Base-by-base conservation (phyloP, 2,888 invertebrate species). In the Lepidochrysops patricia region DNA sequence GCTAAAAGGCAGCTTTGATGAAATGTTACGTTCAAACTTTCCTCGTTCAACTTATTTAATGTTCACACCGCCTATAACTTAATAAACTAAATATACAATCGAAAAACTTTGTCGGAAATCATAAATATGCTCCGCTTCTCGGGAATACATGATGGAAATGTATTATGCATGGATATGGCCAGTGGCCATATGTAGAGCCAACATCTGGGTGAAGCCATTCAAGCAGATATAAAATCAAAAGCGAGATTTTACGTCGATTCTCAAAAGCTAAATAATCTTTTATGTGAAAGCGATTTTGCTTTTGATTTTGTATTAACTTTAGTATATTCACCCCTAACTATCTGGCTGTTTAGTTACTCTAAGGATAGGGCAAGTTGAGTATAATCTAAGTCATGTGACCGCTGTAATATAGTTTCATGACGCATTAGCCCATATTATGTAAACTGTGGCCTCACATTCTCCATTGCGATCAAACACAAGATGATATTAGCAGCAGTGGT, bases 1-100 rank as follows among this genome's bases (percentile, higher is more conserved):
- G 29, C 54, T 32, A 54, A 54, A 54, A 54, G 50, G 50, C 50
- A 26, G 50, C 50, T 50, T 52, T 52, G 52, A 52, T 52, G 27
- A 52, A 52, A 52, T 52, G 52, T 52, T 52, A 52, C 26, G 26
- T 26, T 52, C 7, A 52, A 27, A 52, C 27, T 52, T 52, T 26
- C 27, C 27, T 52, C 27, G 13, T 27, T 27, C 52, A 27, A 52
- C 52, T 52, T 15, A 15, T 52, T 27, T 27, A 52, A 52, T 6
- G 43, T 43, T 43, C 43, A 43, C 19, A 19, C 43, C 23, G 43
- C 43, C 43, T 43, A 23, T 43, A 43, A 37, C 37, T 37, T 37
- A 37, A 19, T 43, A 23, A 43, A 43, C 43, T 43, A 43, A 43
- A 43, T 43, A 43, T 43, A 43, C 23, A 43, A 43, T 43, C 43